Percentiles rank a stretch among this genome's conserved stretches.
These are phyloP conservation scores for Drosophila longiperda DNA, from an alignment of 2,888 invertebrate genomes.

Conservation along the genomic window DNA sequence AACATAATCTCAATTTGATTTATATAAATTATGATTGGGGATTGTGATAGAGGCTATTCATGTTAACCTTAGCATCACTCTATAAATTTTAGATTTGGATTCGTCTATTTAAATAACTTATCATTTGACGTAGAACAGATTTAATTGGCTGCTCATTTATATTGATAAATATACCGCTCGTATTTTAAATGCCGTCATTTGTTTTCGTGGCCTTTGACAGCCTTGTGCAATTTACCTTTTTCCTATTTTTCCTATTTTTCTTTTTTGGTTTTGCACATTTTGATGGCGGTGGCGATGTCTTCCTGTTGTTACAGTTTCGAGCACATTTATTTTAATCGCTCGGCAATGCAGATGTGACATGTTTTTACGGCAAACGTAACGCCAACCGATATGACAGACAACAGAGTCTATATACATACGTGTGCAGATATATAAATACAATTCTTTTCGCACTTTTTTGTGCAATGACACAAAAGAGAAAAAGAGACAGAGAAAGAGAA, in stretches of 20 bases:
- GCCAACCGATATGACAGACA: conserved; percentile 20
- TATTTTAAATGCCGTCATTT: conserved; percentile 46
- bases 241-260: not conserved
- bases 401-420: not conserved
- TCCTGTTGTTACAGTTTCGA: conserved; percentile 55
- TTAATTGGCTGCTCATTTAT: conserved; percentile 23
- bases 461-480: not conserved
- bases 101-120: conserved; percentile 5
- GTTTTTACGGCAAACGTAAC: conserved; percentile 24
- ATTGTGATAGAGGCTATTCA: not conserved
- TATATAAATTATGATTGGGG: not conserved
- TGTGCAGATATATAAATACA: not conserved
- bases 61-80: not conserved
- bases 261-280: conserved; percentile 23
- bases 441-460: not conserved
- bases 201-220: conserved; percentile 24
- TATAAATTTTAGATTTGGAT: not conserved
- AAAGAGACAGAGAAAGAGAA: not conserved
- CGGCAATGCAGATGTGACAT: conserved; percentile 42
- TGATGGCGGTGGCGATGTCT: conserved; percentile 37
- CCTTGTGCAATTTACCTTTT: conserved; percentile 22
- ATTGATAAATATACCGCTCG: conserved; percentile 17
- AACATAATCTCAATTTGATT: not conserved
- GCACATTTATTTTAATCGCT: conserved; percentile 50
- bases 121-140: conserved; percentile 21